Percentiles rank a stretch among this genome's conserved stretches.
phyloP scores from a whole-genome alignment of 1,140 invertebrate species.

The Drosophila ercepeae region DNA sequence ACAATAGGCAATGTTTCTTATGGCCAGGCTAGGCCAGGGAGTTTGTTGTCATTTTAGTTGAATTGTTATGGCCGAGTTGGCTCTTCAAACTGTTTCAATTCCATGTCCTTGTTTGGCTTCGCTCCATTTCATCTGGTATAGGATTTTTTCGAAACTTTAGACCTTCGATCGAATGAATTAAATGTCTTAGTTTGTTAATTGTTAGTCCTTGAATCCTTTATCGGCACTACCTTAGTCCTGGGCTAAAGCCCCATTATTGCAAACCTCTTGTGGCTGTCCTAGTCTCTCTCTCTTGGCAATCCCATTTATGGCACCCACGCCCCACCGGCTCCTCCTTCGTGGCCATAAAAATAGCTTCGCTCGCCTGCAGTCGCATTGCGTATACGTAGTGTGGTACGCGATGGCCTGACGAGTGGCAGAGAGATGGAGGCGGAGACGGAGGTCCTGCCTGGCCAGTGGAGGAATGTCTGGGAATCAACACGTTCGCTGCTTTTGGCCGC shows the following conservation, averaged over 20 bases:
- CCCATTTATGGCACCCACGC: constrained; percentile 39
- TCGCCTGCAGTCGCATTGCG: constrained; percentile 49
- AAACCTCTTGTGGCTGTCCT: background rate
- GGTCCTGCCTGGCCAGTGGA: background rate
- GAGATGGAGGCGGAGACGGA: too few relatives aligned
- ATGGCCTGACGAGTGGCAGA: too few relatives aligned
- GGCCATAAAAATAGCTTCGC: background rate
- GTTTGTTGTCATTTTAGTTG: constrained; percentile 14
- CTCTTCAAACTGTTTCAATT: constrained; percentile 25
- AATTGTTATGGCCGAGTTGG: constrained; percentile 23
- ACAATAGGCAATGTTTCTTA: constrained; percentile 40
- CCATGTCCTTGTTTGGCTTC: constrained; percentile 1
- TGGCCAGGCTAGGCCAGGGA: constrained; percentile 14
- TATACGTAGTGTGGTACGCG: constrained; percentile 32
- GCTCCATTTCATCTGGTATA: background rate
- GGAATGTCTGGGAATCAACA: constrained; percentile 54
- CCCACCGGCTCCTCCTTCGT: background rate
- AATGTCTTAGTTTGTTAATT: constrained; percentile 6
- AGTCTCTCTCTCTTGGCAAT: constrained; percentile 30
- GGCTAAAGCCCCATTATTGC: constrained; percentile 8
- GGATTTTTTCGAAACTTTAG: too few relatives aligned
- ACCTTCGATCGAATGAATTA: too few relatives aligned
- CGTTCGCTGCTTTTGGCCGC: constrained; percentile 48
- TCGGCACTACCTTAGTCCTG: background rate
- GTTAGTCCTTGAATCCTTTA: background rate